A percentile compares a stretch with the other conserved stretches of the same genome.
These are phyloP conservation scores for Entomobrya multifasciata DNA, from an alignment of 2,888 invertebrate genomes.

Conservation along the genomic window DNA sequence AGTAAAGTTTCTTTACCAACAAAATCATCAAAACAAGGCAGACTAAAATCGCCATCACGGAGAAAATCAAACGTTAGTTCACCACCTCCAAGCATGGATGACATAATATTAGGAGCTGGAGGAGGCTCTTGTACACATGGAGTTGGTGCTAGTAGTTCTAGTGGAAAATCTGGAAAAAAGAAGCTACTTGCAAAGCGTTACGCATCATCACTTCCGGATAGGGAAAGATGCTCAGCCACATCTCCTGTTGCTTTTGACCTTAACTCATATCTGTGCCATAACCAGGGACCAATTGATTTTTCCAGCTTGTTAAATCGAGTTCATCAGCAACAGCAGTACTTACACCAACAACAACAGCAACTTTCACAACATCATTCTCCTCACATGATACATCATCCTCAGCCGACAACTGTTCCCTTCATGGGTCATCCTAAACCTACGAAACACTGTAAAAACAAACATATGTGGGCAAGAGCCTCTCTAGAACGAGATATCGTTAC, in stretches of 20 bases:
- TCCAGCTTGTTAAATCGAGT: constrained; percentile 60
- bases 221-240: constrained; percentile 61
- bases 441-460: constrained; percentile 78
- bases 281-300: constrained; percentile 73
- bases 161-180: constrained; percentile 70
- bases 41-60: constrained; percentile 73
- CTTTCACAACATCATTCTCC: constrained; percentile 51
- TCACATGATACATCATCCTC: constrained; percentile 56
- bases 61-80: constrained; percentile 54
- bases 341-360: constrained; percentile 32
- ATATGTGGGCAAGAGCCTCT: constrained; percentile 78
- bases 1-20: constrained; percentile 68
- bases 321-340: constrained; percentile 51
- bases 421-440: constrained; percentile 75
- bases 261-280: constrained; percentile 70
- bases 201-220: constrained; percentile 78
- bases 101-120: constrained; percentile 10
- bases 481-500: constrained; percentile 74
- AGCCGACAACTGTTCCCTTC: constrained; percentile 48
- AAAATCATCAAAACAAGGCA: constrained; percentile 54
- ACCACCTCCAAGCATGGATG: constrained; percentile 56
- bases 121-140: not conserved
- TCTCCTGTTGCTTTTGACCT: constrained; percentile 74
- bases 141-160: constrained; percentile 5
- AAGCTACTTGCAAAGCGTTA: constrained; percentile 73